Evolutionary conservation across 2,113 vertebrate genomes (phyloP), one percentile per base, ranked within the genome.

Genomic region (Felis catus): DNA sequence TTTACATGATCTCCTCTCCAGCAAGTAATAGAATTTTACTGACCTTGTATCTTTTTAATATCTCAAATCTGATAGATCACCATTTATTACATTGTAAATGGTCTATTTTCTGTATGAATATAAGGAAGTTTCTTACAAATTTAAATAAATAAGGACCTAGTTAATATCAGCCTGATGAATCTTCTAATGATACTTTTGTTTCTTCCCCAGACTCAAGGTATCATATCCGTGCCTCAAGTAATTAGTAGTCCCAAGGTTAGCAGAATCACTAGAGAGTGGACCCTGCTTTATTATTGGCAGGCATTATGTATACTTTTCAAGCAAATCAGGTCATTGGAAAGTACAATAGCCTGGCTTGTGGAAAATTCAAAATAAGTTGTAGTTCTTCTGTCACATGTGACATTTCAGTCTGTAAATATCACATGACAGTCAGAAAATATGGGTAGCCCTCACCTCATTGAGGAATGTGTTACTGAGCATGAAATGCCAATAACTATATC

Each of bases 361-460:
- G 78, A 68, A 96, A 95, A 78, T 96, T 97, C 79, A 84, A 95
- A 93, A 55, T 70, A 90, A 71, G 36, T 78, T 94, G n/a, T 11
- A 91, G n/a, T 55, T 91, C 55, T 90, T 90, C 71, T 45, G 45
- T 79, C 91, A 94, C 45, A 87, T 90, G 53, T 96, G 97, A 97
- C 94, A 97, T 98, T 98, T 98, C 73, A 23, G 84, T 90, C 14
- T 97, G 91, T 91, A 97, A 98, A 97, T 97, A 96, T 86, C 92
- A 98, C 68, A 63, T n/a, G 8, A n/a, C n/a, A 81, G 51, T 88
- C 88, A 79, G 53, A 89, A 68, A 78, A 95, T 70, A 33, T n/a
- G 25, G 21, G 58, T 65, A 84, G 83, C 70, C 36, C 45, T 94
- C 15, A 82, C 81, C 53, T 94, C 83, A 94, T 19, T 85, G 81